Evolutionary conservation across 2,113 vertebrate species (phyloP).

Genomic region (Galeopterus variegatus): DNA sequence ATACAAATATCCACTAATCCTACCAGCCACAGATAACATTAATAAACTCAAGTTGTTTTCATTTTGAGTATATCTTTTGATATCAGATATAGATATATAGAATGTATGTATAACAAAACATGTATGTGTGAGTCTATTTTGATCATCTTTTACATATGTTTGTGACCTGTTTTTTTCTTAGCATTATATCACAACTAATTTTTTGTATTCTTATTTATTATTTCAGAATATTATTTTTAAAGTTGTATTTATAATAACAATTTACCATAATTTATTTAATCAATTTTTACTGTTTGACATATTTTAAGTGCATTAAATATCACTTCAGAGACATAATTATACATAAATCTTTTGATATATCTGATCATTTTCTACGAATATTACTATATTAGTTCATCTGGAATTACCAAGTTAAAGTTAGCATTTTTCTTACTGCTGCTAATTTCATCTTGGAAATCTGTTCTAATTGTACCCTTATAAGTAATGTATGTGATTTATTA

Average conservation of each 20-base stretch:
- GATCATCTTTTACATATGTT: neutral
- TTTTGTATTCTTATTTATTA: neutral
- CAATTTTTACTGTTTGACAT: neutral
- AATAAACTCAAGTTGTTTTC: neutral
- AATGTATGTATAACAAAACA: neutral
- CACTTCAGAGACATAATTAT: neutral
- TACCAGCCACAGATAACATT: neutral
- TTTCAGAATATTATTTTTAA: neutral
- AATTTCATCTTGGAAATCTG: neutral
- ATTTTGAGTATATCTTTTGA: constrained; percentile 12
- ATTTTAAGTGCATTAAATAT: neutral
- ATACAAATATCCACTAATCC: neutral
- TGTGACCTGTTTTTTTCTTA: constrained; percentile 10
- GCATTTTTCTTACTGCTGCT: neutral
- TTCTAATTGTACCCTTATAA: neutral
- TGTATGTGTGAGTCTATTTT: neutral
- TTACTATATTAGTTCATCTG: neutral
- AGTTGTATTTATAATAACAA: neutral
- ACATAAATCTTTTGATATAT: neutral
- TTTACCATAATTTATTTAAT: neutral
- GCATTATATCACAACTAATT: neutral
- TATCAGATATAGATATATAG: neutral
- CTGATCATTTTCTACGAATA: neutral
- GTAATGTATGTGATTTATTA: neutral
- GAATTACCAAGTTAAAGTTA: neutral